phyloP scores from a whole-genome alignment of 2,797 vertebrate species.

The Lepus oiostolus region DNA sequence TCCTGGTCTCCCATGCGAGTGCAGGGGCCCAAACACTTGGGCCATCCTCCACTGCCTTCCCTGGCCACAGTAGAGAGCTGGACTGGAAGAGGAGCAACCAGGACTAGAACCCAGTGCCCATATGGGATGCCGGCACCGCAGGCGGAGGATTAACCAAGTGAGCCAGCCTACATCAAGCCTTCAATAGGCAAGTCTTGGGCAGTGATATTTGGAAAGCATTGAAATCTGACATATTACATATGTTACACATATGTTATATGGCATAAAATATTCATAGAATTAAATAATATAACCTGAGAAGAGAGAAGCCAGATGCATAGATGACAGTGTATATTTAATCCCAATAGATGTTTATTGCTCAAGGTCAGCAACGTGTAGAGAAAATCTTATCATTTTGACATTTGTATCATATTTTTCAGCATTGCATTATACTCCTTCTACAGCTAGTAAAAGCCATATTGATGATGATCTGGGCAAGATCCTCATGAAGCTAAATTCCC shows the following conservation, averaged over 20 bases:
- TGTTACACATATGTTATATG: neutral
- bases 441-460: neutral
- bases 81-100: too few relatives aligned
- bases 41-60: too few relatives aligned
- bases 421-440: neutral
- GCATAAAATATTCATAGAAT: slow-evolving; percentile 17
- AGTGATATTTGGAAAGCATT: neutral
- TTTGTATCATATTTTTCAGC: neutral
- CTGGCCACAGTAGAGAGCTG: too few relatives aligned
- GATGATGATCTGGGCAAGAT: neutral
- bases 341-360: slow-evolving; percentile 2
- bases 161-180: neutral
- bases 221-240: slow-evolving; percentile 2
- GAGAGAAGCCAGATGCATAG: neutral
- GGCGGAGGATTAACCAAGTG: too few relatives aligned
- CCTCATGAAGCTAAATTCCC: slow-evolving; percentile 10
- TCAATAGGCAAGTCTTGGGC: neutral
- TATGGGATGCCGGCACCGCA: too few relatives aligned
- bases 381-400: slow-evolving; percentile 13
- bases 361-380: neutral
- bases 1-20: too few relatives aligned
- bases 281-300: slow-evolving; percentile 56
- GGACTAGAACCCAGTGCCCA: too few relatives aligned
- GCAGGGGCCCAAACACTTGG: too few relatives aligned
- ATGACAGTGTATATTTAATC: neutral